Percentiles rank a stretch among this genome's conserved stretches.
These are phyloP conservation scores for Parapsyche elsis DNA, from an alignment of 1,140 invertebrate genomes.

Conservation along the genomic window DNA sequence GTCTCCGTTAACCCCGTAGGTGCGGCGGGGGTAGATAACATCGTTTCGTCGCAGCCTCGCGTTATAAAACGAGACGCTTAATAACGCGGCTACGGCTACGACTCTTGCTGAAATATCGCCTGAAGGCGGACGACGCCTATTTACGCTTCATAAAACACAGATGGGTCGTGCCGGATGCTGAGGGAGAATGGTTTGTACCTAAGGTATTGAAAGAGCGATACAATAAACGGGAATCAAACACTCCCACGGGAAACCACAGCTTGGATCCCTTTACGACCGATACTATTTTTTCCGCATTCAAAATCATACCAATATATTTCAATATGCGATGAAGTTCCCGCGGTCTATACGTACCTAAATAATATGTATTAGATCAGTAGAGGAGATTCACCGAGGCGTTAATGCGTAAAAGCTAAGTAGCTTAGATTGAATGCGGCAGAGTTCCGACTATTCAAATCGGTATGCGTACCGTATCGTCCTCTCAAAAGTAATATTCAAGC, in stretches of 20 bases:
- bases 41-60: no score
- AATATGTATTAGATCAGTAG: not conserved
- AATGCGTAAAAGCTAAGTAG: constrained; percentile 7
- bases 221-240: constrained; percentile 31
- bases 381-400: not conserved
- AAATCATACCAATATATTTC: not conserved
- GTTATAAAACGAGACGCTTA: constrained; percentile 31
- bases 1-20: not conserved
- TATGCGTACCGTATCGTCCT: no score
- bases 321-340: no score
- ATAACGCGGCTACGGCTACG: constrained; percentile 19
- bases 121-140: constrained; percentile 32
- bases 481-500: no score
- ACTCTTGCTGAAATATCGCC: constrained; percentile 29
- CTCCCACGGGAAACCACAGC: not conserved
- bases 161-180: constrained; percentile 41
- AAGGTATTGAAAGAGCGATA: not conserved
- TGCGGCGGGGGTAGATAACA: no score
- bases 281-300: constrained; percentile 19
- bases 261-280: not conserved
- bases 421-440: not conserved
- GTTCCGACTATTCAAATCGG: no score
- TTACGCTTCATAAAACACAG: constrained; percentile 48
- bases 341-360: no score
- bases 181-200: not conserved